Base-by-base conservation (phyloP, 2,888 invertebrate genomes). In the Physocephala rufipes region DNA sequence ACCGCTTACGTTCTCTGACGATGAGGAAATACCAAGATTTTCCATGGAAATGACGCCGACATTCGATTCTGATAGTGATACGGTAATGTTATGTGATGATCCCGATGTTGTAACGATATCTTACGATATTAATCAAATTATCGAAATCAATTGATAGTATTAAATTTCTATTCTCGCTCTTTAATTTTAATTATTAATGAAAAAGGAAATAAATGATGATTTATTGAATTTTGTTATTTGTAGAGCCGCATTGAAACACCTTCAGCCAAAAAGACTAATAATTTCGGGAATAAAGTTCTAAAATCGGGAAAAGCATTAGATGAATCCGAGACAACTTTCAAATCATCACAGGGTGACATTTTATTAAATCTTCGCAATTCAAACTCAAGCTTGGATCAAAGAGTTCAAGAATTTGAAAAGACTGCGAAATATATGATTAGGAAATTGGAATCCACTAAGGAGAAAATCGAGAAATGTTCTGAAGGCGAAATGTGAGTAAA, bases 1-100 rank as follows among this genome's bases (percentile, higher is more conserved):
- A 76, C 86, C 87, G 68, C 81, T 90, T 74, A 88, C 88, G 75
- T 90, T 90, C 83, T 90, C 90, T 70, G 90, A 89, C 76, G 90
- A 90, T 79, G 89, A 89, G 71, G 89, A 89, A 77, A 87, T 88
- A 78, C 84, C 85, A 76, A 82, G 84, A 74, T 85, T 84, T 80
- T 86, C 86, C 69, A 73, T 82, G 80, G 86, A 86, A 85, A 84
- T 85, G 83, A 82, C 84, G 82, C 82, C 84, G 80, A 84, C 81
- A 75, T 77, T 83, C 77, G 85, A 86, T 79, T 86, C 85, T 76
- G 85, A 85, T 80, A 86, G 85, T 82, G 84, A 86, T 82, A 83
- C 82, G 86, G 86, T 86, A 86, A 82, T 80, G 24, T 62, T 65
- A 51, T 15, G n/a, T 36, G 47, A 3, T 43, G 19, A 9, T 43